Conservation (phyloP, 2,888 invertebrate genomes). For the Patella depressa region DNA sequence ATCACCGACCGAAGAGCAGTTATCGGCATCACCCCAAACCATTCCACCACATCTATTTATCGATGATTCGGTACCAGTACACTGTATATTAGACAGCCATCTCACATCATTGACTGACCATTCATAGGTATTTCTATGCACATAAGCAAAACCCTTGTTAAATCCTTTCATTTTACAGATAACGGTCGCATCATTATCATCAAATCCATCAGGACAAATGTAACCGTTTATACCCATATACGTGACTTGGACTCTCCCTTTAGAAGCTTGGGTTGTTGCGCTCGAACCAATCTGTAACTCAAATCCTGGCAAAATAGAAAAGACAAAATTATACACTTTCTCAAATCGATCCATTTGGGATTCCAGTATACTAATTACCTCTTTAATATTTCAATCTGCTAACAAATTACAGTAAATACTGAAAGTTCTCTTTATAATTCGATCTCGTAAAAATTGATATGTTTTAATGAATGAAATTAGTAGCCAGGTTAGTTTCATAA, state of each 20-base stretch:
- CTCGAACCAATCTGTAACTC: not conserved
- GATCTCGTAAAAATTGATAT: no score
- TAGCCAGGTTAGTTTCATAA: no score
- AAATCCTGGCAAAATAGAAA: not conserved
- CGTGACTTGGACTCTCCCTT: conserved; percentile 45
- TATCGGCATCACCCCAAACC: conserved; percentile 48
- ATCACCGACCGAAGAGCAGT: conserved; percentile 41
- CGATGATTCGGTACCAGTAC: conserved; percentile 21
- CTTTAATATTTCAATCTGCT: no score
- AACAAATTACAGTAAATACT: no score
- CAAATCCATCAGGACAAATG: conserved; percentile 53
- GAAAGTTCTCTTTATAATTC: no score
- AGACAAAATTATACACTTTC: no score
- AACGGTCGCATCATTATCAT: conserved; percentile 54
- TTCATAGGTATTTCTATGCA: conserved; percentile 3
- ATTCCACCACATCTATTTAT: conserved; percentile 46
- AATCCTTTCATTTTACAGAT: conserved; percentile 53
- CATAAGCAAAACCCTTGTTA: conserved; percentile 50
- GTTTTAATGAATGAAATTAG: no score
- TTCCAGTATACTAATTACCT: no score
- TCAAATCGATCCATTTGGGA: no score
- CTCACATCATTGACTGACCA: not conserved
- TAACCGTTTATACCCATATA: conserved; percentile 52
- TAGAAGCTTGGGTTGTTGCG: not conserved
- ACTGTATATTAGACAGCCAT: conserved; percentile 24